Conservation (phyloP, 2,113 vertebrate genomes). For the Crotophaga sulcirostris region DNA sequence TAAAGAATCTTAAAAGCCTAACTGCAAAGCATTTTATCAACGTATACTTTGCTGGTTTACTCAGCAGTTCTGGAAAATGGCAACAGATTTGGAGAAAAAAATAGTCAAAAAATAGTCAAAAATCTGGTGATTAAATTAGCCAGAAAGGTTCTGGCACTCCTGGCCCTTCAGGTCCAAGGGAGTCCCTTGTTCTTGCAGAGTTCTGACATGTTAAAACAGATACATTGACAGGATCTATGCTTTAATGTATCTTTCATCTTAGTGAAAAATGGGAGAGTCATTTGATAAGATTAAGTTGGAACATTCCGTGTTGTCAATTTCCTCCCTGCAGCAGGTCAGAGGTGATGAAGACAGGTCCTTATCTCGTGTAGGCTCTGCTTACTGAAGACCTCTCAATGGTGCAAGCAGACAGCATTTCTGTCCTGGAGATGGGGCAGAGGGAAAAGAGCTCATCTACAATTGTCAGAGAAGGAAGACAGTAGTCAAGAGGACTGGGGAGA, state of each 20-base stretch:
- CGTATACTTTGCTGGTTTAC: not conserved
- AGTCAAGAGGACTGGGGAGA: not conserved
- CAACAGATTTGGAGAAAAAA: not conserved
- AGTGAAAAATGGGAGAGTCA: not conserved
- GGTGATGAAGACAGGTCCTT: not conserved
- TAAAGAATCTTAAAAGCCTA: not conserved
- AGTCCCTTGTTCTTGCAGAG: accelerated
- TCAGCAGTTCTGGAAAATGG: not conserved
- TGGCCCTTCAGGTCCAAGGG: not conserved
- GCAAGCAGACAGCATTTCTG: not conserved
- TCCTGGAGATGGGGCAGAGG: not conserved
- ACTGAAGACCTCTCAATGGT: not conserved
- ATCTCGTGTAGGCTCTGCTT: not conserved
- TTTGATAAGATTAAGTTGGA: not conserved
- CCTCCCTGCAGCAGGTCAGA: not conserved
- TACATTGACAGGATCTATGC: not conserved
- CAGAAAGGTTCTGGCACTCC: not conserved
- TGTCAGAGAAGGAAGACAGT: not conserved
- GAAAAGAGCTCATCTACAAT: not conserved
- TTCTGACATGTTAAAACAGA: not conserved
- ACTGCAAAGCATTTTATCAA: not conserved
- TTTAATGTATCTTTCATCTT: not conserved
- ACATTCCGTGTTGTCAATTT: not conserved
- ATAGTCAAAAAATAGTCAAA: not conserved
- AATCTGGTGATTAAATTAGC: not conserved